Base-by-base conservation (phyloP, 2,888 invertebrate genomes). In the Orgyia antiqua region DNA sequence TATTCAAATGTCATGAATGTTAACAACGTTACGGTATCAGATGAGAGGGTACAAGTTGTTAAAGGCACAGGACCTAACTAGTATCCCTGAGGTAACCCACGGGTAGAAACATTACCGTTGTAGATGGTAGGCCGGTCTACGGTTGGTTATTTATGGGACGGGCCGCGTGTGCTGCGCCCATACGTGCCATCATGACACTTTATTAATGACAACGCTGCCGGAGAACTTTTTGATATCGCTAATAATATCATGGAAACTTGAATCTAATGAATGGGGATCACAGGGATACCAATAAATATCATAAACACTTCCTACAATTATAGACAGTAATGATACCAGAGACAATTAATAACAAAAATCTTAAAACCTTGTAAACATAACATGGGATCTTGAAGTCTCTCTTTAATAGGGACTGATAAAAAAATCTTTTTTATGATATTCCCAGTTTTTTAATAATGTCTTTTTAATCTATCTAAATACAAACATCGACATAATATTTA, bases 181-280 rank as follows among this genome's bases (percentile, higher is more conserved):
- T 73, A 58, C 66, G 60, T 60, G 66, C 69, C 68, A 61, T 59
- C 57, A 68, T 60, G 73, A 72, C 77, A 75, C 68, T 67, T 65
- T 73, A 73, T 70, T 73, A 70, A 74, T 74, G 71, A 73, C 64
- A 42, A 61, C 56, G 60, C 58, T 51, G 59, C 64, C 66, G 67
- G 61, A 55, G 64, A 58, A 60, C 58, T 60, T 63, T 63, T 61
- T 58, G 64, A 57, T 69, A 67, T 63, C 59, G 51, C 43, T 56
- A 55, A 58, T 58, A 55, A 61, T n/a, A 61, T 57, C 56, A 62
- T 52, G 51, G 52, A 44, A 41, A 31, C 43, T 33, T 41, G 42
- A n/a, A n/a, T n/a, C n/a, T n/a, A n/a, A n/a, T n/a, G n/a, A n/a
- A n/a, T n/a, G n/a, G n/a, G n/a, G n/a, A n/a, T n/a, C n/a, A n/a